phyloP scores from a whole-genome alignment of 2,797 vertebrate species.

The Phylloscopus collybita region DNA sequence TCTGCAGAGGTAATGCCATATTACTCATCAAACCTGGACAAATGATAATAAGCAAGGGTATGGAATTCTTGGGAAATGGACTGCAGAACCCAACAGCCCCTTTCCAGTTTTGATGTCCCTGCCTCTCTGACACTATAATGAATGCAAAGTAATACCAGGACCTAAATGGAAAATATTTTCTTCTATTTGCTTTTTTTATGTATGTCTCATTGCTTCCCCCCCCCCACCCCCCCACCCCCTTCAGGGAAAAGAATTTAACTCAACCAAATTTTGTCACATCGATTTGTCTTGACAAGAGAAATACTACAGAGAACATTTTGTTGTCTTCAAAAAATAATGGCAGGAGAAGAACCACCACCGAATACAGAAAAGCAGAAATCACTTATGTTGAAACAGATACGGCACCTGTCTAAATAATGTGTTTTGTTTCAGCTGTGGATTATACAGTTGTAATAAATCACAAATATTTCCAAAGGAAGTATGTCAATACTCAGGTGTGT shows the following conservation, averaged over 20 bases:
- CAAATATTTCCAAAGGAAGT: background rate
- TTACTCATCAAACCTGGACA: background rate
- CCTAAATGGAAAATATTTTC: background rate
- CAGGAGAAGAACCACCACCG: background rate
- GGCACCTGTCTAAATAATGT: constrained; percentile 52
- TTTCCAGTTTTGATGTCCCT: background rate
- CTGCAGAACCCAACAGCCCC: background rate
- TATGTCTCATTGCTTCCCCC: background rate
- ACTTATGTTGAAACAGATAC: background rate
- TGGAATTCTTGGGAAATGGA: background rate
- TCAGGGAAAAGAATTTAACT: background rate
- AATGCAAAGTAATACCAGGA: background rate
- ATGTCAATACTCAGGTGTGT: background rate
- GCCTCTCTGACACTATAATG: background rate
- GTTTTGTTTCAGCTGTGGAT: constrained; percentile 1
- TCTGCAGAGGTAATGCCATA: background rate
- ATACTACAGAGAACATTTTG: background rate
- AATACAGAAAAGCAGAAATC: background rate
- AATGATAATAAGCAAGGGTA: background rate
- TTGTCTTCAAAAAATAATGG: background rate
- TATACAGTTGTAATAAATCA: background rate
- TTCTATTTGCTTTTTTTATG: background rate
- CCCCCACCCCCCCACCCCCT: no score
- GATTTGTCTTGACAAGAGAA: background rate
- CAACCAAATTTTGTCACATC: background rate